These are phyloP conservation scores for Caranx melampygus DNA, from an alignment of 2,113 vertebrate genomes.

Conservation along the genomic window DNA sequence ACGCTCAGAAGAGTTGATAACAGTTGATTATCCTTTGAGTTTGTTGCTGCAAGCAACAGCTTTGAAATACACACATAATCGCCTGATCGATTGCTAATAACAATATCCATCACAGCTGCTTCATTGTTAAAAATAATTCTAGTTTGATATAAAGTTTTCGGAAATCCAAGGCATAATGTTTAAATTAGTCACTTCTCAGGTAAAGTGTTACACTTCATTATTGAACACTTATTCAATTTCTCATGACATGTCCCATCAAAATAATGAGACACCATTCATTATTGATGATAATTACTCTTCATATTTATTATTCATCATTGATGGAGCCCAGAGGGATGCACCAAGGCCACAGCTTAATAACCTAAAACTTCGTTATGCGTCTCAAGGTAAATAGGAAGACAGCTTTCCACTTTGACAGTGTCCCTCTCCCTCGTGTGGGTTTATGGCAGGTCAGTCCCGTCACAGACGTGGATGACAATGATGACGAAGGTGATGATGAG, in stretches of 20 bases:
- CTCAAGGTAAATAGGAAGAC: conserved; percentile 47
- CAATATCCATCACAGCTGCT: not conserved
- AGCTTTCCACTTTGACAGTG: conserved; percentile 29
- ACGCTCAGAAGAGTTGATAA: not conserved
- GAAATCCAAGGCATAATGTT: not conserved
- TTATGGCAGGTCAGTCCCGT: conserved; percentile 57
- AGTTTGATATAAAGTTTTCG: not conserved
- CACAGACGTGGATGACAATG: conserved; percentile 30
- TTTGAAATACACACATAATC: not conserved
- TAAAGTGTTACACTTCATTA: conserved; percentile 35
- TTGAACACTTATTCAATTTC: conserved; percentile 52
- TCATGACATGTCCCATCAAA: conserved; percentile 51
- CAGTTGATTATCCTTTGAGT: not conserved
- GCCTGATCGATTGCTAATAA: not conserved
- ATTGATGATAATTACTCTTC: conserved; percentile 60
- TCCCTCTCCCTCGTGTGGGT: conserved; percentile 39
- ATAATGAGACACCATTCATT: conserved; percentile 69
- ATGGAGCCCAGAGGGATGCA: conserved; percentile 37
- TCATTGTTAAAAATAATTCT: not conserved
- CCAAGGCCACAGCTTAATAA: conserved; percentile 54
- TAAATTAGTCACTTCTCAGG: not conserved
- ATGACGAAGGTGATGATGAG: conserved; percentile 70
- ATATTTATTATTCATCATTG: conserved; percentile 68
- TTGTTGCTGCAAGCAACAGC: too few relatives aligned
- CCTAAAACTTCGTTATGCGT: conserved; percentile 54